These are phyloP conservation scores for Graptemys geographica DNA, from an alignment of 2,797 vertebrate genomes.

Conservation along the genomic window DNA sequence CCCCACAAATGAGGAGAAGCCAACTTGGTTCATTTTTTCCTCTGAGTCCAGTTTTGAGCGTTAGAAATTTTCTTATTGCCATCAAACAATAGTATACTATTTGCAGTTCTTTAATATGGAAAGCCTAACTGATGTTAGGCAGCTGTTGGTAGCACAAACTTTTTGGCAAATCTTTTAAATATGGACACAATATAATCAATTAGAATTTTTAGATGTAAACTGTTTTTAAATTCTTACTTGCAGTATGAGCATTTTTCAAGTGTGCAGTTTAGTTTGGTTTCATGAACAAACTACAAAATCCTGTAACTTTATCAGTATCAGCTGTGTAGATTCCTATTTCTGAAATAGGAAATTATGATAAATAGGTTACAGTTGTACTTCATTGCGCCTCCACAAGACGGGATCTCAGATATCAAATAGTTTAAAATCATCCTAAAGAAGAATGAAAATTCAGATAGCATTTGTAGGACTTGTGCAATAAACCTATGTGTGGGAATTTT, in stretches of 20 bases:
- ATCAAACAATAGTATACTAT: not conserved
- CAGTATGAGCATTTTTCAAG: not conserved
- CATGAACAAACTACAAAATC: not conserved
- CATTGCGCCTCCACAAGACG: conserved; percentile 33
- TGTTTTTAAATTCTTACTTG: not conserved
- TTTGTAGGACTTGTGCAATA: not conserved
- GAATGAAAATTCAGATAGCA: not conserved
- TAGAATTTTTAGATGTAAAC: not conserved
- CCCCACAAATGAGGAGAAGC: not conserved
- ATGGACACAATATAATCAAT: not conserved
- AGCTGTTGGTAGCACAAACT: not conserved
- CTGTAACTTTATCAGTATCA: not conserved
- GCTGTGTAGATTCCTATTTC: not conserved
- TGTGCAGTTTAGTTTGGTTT: not conserved
- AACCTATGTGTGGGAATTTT: not conserved
- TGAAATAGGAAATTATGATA: not conserved
- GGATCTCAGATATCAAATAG: conserved; percentile 16
- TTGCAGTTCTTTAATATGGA: not conserved
- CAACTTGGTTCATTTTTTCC: not conserved
- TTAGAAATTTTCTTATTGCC: not conserved
- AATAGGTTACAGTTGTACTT: not conserved
- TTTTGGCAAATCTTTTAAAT: not conserved
- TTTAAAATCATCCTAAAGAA: not conserved
- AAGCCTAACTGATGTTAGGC: not conserved
- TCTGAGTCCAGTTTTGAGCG: too few relatives aligned